phyloP scores from a whole-genome alignment of 1,140 invertebrate genomes.

The Micrasema minimum region DNA sequence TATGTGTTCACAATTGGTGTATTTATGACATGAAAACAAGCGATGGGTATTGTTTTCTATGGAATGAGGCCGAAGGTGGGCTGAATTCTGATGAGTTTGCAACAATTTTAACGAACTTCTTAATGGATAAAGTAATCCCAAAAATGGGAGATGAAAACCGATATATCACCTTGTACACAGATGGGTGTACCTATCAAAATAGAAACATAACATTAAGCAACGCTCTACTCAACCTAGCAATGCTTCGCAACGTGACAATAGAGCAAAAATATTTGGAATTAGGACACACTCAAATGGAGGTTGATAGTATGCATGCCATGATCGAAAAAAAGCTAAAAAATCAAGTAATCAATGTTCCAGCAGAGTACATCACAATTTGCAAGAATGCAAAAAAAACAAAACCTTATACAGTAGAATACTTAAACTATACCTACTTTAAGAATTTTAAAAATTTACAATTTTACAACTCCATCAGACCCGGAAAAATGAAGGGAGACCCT shows the following conservation, averaged over 20 bases:
- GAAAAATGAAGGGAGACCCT: constrained; percentile 3
- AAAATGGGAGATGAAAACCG: constrained; percentile 21
- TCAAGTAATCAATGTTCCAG: background rate
- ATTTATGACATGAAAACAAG: constrained; percentile 55
- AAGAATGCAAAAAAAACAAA: constrained; percentile 1
- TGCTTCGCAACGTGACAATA: background rate
- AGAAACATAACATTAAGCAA: constrained; percentile 1
- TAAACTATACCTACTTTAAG: background rate
- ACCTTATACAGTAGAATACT: background rate
- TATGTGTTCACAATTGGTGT: constrained; percentile 58
- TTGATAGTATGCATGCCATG: background rate
- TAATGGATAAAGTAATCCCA: constrained; percentile 21
- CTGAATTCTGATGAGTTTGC: constrained; percentile 55
- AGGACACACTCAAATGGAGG: background rate
- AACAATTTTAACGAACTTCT: constrained; percentile 43
- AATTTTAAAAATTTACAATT: constrained; percentile 1
- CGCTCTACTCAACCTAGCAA: background rate
- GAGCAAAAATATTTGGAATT: background rate
- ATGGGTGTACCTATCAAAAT: background rate
- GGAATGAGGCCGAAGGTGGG: constrained; percentile 55
- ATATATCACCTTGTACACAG: constrained; percentile 12
- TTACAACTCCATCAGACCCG: background rate
- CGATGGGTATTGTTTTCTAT: constrained; percentile 56
- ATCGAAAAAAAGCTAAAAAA: background rate
- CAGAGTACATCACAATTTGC: background rate